Evolutionary conservation across 2,113 vertebrate genomes (phyloP).

Genomic region (Montifringilla adamsi): DNA sequence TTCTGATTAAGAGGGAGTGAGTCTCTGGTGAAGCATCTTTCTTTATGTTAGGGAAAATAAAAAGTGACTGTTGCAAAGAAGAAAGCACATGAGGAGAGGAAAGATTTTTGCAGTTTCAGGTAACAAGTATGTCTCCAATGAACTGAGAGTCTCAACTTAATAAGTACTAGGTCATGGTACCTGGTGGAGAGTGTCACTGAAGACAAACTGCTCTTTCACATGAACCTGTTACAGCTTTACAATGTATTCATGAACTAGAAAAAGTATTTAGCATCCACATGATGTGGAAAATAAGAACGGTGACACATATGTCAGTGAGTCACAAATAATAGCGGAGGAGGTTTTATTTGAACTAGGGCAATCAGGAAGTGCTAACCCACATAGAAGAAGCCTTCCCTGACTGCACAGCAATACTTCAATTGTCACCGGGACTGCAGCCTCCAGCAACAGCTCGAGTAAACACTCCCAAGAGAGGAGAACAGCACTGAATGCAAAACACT

Average conservation of each 20-base stretch:
- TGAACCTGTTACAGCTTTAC: neutral
- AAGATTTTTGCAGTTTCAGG: neutral
- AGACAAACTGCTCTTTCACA: neutral
- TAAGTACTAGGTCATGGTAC: neutral
- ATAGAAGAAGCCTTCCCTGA: neutral
- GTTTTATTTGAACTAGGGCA: neutral
- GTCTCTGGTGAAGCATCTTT: neutral
- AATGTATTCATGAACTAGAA: neutral
- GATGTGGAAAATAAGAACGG: neutral
- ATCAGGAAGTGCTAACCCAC: neutral
- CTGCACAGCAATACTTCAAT: neutral
- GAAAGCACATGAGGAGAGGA: neutral
- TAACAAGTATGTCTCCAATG: neutral
- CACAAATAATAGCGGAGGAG: neutral
- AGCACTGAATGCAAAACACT: neutral
- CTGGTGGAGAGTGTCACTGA: neutral
- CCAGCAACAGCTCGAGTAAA: neutral
- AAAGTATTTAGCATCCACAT: neutral
- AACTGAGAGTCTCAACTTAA: neutral
- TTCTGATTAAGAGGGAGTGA: neutral
- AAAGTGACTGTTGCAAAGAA: neutral
- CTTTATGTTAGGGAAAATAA: neutral
- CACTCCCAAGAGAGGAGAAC: neutral
- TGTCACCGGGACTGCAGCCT: rapidly evolving
- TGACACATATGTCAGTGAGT: neutral